A percentile compares a stretch with the other conserved stretches of the same genome.
These are phyloP conservation scores for Thunnus thynnus DNA, from an alignment of 2,113 vertebrate species.

Conservation along the genomic window DNA sequence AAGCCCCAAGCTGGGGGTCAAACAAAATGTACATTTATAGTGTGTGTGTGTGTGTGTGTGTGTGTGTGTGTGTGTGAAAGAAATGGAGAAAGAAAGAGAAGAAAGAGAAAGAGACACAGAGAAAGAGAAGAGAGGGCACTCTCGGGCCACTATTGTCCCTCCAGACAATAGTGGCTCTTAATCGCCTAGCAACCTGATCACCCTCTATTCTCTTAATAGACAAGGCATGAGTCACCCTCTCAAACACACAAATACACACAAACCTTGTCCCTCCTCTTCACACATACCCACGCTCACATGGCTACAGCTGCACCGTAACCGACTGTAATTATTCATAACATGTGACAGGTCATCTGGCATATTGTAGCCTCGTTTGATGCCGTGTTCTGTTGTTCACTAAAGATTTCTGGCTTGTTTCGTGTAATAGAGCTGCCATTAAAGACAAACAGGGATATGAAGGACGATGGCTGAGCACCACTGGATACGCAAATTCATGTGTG, in stretches of 20 bases:
- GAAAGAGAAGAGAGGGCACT: slow-evolving; percentile 63
- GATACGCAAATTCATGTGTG: not conserved
- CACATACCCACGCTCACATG: slow-evolving; percentile 17
- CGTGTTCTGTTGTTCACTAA: not conserved
- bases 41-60: slow-evolving; percentile 39
- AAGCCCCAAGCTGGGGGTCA: slow-evolving; percentile 11
- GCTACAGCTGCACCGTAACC: slow-evolving; percentile 18
- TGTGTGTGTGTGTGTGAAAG: slow-evolving; percentile 50
- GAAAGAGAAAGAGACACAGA: slow-evolving; percentile 26
- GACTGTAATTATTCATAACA: slow-evolving; percentile 4
- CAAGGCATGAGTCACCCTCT: slow-evolving; percentile 80
- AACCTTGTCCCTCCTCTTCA: slow-evolving; percentile 39
- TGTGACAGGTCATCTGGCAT: slow-evolving; percentile 16
- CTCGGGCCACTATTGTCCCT: slow-evolving; percentile 79
- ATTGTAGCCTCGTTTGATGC: not conserved
- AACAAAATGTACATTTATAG: slow-evolving; percentile 38
- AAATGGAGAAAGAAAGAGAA: slow-evolving; percentile 26
- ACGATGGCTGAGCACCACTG: not conserved
- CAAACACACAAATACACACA: slow-evolving; percentile 52
- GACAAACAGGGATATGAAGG: not conserved
- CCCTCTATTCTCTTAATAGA: slow-evolving; percentile 79
- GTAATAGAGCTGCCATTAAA: slow-evolving; percentile 1
- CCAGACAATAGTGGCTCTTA: slow-evolving; percentile 83
- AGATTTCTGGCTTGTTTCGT: not conserved
- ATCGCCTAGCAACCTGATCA: slow-evolving; percentile 87